A percentile compares a stretch with the other conserved stretches of the same genome.
Evolutionary conservation across 2,113 vertebrate genomes (phyloP).

Genomic region (Willisornis vidua): DNA sequence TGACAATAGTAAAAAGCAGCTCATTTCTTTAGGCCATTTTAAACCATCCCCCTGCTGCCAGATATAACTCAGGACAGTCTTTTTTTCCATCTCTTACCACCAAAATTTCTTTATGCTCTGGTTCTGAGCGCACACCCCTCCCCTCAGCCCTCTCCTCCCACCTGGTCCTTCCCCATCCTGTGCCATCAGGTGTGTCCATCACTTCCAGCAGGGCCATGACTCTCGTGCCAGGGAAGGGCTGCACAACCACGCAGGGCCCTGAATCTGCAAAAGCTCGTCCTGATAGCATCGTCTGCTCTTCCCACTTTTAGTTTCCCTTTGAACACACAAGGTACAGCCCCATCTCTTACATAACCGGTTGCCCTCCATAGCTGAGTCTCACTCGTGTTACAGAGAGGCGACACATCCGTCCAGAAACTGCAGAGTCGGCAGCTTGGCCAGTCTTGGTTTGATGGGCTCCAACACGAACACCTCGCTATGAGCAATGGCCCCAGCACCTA

Average conservation of each 20-base stretch:
- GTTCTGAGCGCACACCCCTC: fast-evolving
- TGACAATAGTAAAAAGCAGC: fast-evolving
- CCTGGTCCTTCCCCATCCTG: neutral
- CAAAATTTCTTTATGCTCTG: neutral
- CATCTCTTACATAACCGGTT: fast-evolving
- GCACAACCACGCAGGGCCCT: fast-evolving
- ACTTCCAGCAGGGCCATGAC: fast-evolving
- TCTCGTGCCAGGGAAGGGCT: fast-evolving
- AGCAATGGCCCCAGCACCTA: fast-evolving
- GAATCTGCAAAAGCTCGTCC: neutral
- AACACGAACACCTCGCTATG: fast-evolving
- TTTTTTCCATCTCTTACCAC: neutral
- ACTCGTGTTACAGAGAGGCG: fast-evolving
- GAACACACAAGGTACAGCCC: fast-evolving
- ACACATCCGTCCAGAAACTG: fast-evolving
- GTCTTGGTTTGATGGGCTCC: too few relatives aligned
- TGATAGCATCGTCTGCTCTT: fast-evolving
- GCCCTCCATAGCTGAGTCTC: neutral
- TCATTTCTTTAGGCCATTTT: neutral
- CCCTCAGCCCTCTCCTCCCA: too few relatives aligned
- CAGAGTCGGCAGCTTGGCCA: too few relatives aligned
- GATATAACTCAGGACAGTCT: neutral
- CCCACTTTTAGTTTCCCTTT: neutral
- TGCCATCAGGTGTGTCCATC: neutral
- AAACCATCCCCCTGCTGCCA: neutral